Evolutionary conservation across 2,113 vertebrate species (phyloP).

Genomic region (Cavia aperea): DNA sequence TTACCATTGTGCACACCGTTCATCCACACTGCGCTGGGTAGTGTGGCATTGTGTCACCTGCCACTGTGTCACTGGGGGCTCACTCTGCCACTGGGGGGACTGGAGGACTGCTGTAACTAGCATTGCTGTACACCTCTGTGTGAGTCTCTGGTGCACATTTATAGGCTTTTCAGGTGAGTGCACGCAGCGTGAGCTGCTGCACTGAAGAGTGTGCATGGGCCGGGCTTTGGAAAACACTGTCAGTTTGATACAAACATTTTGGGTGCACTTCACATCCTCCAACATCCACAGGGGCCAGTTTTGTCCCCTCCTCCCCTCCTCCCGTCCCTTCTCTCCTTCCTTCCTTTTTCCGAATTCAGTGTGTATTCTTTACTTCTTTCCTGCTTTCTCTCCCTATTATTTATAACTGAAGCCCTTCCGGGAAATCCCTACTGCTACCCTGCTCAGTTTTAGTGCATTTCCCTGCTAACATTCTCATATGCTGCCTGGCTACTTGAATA

Average conservation of each 20-base stretch:
- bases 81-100: not conserved
- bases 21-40: not conserved
- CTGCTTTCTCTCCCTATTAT: not conserved
- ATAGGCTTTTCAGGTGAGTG: not conserved
- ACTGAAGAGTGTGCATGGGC: accelerated
- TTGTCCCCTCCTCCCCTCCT: accelerated
- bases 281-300: not conserved
- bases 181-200: accelerated
- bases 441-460: not conserved
- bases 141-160: not conserved
- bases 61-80: not conserved
- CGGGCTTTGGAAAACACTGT: not conserved
- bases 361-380: not conserved
- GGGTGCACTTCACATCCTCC: accelerated
- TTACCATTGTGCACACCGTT: accelerated
- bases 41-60: not conserved
- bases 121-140: not conserved
- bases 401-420: not conserved
- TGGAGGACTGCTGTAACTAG: not conserved
- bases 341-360: not conserved
- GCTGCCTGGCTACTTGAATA: not conserved
- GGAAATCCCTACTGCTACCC: not conserved
- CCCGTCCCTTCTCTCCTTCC: too few species aligned
- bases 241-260: accelerated
- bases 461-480: not conserved